Evolutionary conservation across 92 coral and sea anemone species (phyloP).

Genomic region (Porites lobata): DNA sequence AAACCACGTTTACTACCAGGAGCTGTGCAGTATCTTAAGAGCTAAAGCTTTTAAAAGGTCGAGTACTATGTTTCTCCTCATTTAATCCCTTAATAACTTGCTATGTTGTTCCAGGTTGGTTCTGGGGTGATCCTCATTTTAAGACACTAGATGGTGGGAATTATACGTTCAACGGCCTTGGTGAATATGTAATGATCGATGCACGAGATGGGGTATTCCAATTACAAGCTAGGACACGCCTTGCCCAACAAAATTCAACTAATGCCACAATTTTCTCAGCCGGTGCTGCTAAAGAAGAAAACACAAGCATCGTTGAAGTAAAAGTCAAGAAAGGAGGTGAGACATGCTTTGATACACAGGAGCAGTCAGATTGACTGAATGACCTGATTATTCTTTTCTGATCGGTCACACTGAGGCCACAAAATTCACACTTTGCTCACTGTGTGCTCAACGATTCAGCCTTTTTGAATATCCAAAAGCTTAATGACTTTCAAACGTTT

Average conservation of each 20-base stretch:
- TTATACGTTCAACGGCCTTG: conserved; percentile 78
- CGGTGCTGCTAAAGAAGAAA: conserved; percentile 72
- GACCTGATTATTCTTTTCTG: too few species aligned
- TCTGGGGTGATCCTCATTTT: conserved; percentile 80
- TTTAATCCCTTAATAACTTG: background rate
- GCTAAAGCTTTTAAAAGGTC: too few species aligned
- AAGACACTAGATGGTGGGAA: conserved; percentile 69
- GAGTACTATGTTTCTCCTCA: too few species aligned
- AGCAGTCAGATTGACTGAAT: too few species aligned
- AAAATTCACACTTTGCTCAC: too few species aligned
- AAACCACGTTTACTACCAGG: too few species aligned
- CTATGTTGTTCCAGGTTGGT: conserved; percentile 52
- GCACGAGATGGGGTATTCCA: conserved; percentile 60
- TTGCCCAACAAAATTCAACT: conserved; percentile 53
- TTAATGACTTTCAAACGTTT: background rate
- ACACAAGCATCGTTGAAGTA: conserved; percentile 62
- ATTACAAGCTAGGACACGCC: conserved; percentile 77
- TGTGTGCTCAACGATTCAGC: too few species aligned
- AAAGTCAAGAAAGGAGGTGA: conserved; percentile 61
- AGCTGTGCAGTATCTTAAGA: too few species aligned
- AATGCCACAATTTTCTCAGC: conserved; percentile 56
- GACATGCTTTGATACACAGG: background rate
- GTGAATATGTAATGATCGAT: conserved; percentile 66
- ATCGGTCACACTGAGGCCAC: too few species aligned
- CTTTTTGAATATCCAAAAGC: too few species aligned